Conservation (phyloP, 2,888 invertebrate genomes). For the Trisateles emortualis region DNA sequence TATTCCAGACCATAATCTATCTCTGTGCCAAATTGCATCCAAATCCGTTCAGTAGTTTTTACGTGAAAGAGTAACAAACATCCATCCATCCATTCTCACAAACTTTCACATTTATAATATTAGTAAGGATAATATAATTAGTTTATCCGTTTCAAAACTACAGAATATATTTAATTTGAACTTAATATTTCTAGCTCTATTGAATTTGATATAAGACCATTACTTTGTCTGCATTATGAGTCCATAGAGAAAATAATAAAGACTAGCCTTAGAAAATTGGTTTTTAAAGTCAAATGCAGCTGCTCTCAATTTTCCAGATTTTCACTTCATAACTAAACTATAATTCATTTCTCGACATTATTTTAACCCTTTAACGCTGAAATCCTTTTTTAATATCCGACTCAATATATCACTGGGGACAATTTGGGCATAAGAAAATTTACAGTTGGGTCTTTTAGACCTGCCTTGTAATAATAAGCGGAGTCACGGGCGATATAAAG, state of each 20-base stretch:
- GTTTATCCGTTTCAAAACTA: too few relatives aligned
- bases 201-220: too few relatives aligned
- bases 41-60: too few relatives aligned
- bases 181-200: background rate
- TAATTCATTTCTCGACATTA: slow-evolving; percentile 18
- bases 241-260: background rate
- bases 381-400: slow-evolving; percentile 35
- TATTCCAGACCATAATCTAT: too few relatives aligned
- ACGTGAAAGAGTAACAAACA: too few relatives aligned
- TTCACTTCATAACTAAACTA: slow-evolving; percentile 15
- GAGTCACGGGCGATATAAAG: slow-evolving; percentile 40
- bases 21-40: too few relatives aligned
- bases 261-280: background rate
- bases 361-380: slow-evolving; percentile 14
- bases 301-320: slow-evolving; percentile 7
- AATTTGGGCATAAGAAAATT: slow-evolving; percentile 43
- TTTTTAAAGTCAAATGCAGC: slow-evolving; percentile 16
- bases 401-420: slow-evolving; percentile 39
- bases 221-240: background rate
- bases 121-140: too few relatives aligned
- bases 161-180: too few relatives aligned
- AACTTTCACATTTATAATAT: too few relatives aligned
- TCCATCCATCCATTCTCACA: too few relatives aligned
- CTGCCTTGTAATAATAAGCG: slow-evolving; percentile 33
- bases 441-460: slow-evolving; percentile 32